Conservation (phyloP, 2,797 vertebrate species). For the Emys orbicularis region DNA sequence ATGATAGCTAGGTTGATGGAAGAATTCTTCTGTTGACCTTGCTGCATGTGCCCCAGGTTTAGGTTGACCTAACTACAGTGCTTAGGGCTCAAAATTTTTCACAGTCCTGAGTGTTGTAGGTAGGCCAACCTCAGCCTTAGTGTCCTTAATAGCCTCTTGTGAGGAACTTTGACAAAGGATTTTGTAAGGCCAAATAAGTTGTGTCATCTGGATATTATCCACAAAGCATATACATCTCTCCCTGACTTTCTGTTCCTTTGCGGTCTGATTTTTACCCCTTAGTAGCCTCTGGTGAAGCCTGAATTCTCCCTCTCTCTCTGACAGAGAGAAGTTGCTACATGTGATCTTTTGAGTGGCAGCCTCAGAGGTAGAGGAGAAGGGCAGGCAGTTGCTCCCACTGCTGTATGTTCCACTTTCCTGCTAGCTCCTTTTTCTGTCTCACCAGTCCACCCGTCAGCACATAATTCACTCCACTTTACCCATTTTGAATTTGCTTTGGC, state of each 20-base stretch:
- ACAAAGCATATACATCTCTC: neutral
- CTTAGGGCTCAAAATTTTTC: no score
- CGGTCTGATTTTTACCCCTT: neutral
- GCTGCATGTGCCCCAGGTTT: no score
- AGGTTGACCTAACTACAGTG: neutral
- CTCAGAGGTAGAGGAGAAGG: neutral
- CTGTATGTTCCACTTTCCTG: neutral
- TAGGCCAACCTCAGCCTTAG: no score
- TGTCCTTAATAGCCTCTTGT: no score
- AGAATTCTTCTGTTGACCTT: no score
- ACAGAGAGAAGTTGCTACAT: neutral
- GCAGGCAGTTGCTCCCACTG: neutral
- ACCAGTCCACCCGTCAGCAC: neutral
- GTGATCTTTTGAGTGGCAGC: neutral
- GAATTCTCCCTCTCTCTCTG: neutral
- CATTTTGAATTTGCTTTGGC: neutral
- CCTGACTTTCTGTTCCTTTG: neutral
- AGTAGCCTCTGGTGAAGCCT: neutral
- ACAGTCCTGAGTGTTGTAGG: no score
- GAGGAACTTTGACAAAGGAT: no score
- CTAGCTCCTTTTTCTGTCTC: no score
- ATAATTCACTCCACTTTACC: neutral
- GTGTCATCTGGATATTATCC: neutral
- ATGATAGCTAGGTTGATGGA: no score
- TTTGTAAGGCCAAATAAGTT: neutral